phyloP scores from a whole-genome alignment of 2,113 vertebrate genomes.

The Colius striatus region DNA sequence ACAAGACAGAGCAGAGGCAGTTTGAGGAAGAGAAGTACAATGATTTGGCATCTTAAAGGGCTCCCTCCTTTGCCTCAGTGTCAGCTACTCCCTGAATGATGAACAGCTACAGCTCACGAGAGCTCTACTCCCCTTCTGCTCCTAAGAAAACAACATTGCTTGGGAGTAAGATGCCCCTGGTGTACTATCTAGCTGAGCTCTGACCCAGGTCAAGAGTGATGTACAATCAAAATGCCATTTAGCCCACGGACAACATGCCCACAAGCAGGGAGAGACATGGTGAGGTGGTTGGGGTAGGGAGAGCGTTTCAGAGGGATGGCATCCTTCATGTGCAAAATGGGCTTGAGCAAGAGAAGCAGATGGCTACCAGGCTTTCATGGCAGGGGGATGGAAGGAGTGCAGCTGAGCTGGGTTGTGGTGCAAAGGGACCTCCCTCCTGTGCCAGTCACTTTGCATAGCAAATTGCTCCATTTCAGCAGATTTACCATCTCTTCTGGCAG shows the following conservation, averaged over 20 bases:
- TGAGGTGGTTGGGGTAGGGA: background rate
- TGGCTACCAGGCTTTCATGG: accelerated
- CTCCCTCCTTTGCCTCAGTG: too few relatives aligned
- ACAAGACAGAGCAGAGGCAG: background rate
- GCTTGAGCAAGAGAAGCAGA: accelerated
- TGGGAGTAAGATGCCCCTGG: too few relatives aligned
- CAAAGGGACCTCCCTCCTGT: conserved; percentile 27
- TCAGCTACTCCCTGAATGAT: too few relatives aligned
- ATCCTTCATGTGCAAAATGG: background rate
- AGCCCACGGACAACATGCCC: accelerated
- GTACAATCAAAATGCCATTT: background rate
- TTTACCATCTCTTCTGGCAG: accelerated
- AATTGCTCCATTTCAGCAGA: background rate
- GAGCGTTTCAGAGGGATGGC: accelerated
- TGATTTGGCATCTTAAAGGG: background rate
- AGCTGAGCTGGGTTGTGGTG: accelerated
- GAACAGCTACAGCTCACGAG: too few relatives aligned
- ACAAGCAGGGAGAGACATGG: background rate
- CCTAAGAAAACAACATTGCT: too few relatives aligned
- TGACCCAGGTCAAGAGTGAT: accelerated
- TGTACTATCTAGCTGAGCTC: background rate
- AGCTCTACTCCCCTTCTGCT: too few relatives aligned
- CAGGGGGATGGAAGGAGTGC: too few relatives aligned
- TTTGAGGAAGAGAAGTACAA: background rate
- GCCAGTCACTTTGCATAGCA: background rate